phyloP scores from a whole-genome alignment of 2,797 vertebrate species.

The Steatocranus sp. region DNA sequence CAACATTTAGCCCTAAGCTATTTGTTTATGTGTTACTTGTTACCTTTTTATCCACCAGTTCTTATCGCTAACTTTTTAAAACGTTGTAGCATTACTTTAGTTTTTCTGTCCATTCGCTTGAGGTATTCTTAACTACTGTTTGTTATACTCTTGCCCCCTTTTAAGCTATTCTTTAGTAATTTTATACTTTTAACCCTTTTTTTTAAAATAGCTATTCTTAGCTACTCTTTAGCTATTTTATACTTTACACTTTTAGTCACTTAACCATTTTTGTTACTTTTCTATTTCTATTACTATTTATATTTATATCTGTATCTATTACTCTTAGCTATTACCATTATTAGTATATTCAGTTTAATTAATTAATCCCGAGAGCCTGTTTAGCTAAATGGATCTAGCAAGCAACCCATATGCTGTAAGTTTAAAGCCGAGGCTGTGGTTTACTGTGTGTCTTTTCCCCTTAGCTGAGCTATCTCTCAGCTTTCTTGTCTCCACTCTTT shows the following conservation, averaged over 20 bases:
- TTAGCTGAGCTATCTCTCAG: not conserved
- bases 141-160: rapidly evolving
- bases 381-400: rapidly evolving
- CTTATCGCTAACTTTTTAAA: rapidly evolving
- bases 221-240: not conserved
- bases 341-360: not conserved
- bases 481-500: not conserved
- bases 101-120: rapidly evolving
- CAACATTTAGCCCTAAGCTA: not conserved
- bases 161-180: not conserved
- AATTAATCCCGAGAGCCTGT: not conserved
- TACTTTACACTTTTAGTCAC: not conserved
- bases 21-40: not conserved
- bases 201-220: rapidly evolving
- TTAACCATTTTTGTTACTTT: not conserved
- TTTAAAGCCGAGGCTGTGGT: rapidly evolving
- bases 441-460: not conserved
- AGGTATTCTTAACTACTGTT: not conserved
- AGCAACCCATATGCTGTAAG: not conserved
- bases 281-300: not conserved
- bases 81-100: not conserved
- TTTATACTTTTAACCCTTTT: not conserved
- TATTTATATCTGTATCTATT: rapidly evolving
- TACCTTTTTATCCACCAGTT: not conserved
- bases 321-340: not conserved